Evolutionary conservation across 2,797 vertebrate species (phyloP).

Genomic region (Mionectes olivaceus): DNA sequence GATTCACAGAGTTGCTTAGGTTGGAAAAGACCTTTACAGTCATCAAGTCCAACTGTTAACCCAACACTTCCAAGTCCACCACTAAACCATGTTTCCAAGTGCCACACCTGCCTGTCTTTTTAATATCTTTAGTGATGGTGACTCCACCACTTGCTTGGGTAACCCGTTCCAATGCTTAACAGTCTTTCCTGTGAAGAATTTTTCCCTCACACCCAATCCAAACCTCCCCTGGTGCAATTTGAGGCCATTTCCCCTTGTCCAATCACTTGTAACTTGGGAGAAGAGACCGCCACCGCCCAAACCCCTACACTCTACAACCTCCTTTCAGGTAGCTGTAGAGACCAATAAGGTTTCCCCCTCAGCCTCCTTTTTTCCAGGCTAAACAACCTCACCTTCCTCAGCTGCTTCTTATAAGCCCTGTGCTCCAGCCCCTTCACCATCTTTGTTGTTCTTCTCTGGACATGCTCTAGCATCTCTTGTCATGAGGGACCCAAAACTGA

Average conservation of each 20-base stretch:
- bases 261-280: not conserved
- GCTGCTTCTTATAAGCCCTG: not conserved
- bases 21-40: not conserved
- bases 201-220: not conserved
- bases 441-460: not conserved
- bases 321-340: too few relatives aligned
- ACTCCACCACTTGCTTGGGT: not conserved
- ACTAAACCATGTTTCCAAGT: not conserved
- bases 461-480: rapidly evolving
- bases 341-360: not conserved
- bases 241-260: not conserved
- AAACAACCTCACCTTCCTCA: not conserved
- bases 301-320: not conserved
- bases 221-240: not conserved
- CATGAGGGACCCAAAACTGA: not conserved
- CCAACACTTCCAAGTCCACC: not conserved
- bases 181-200: not conserved
- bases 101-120: not conserved
- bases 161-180: not conserved
- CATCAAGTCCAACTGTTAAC: not conserved
- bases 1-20: not conserved
- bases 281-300: rapidly evolving
- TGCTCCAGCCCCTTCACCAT: not conserved
- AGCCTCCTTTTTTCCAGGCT: not conserved
- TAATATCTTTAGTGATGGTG: not conserved